Evolutionary conservation across 2,797 vertebrate genomes (phyloP).

Genomic region (Pangasius krempfi): DNA sequence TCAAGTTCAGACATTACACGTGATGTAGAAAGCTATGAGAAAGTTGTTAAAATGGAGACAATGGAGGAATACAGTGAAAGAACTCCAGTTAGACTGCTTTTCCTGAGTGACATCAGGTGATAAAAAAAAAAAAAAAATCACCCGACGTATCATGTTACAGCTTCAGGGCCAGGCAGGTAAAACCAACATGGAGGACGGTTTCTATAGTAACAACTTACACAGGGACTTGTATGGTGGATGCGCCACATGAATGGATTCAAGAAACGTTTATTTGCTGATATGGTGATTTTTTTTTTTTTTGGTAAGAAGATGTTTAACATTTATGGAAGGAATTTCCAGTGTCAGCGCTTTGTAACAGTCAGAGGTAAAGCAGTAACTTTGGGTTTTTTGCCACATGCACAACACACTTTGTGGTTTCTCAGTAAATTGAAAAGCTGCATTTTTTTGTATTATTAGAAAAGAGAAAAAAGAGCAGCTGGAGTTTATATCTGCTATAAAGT

Average conservation of each 20-base stretch:
- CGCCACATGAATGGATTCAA: not conserved
- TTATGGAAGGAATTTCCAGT: not conserved
- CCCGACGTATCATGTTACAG: not conserved
- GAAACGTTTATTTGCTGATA: not conserved
- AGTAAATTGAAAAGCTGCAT: not conserved
- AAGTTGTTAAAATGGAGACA: not conserved
- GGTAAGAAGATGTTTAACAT: not conserved
- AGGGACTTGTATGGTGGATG: not conserved
- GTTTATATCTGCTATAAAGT: not conserved
- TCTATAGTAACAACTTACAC: not conserved
- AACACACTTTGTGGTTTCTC: not conserved
- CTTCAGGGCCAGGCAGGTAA: not conserved
- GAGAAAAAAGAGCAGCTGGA: not conserved
- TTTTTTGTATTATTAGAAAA: not conserved
- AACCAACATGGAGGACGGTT: constrained; percentile 1
- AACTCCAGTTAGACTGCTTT: not conserved
- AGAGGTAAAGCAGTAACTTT: not conserved
- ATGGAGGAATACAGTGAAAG: not conserved
- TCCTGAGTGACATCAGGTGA: not conserved
- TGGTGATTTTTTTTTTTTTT: too few relatives aligned
- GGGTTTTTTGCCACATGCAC: not conserved
- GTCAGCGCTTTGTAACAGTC: not conserved
- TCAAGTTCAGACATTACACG: not conserved
- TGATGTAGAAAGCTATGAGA: not conserved
- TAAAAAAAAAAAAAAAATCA: not conserved